Conservation (phyloP, 2,888 invertebrate species). For the Sclerodermus sp. region DNA sequence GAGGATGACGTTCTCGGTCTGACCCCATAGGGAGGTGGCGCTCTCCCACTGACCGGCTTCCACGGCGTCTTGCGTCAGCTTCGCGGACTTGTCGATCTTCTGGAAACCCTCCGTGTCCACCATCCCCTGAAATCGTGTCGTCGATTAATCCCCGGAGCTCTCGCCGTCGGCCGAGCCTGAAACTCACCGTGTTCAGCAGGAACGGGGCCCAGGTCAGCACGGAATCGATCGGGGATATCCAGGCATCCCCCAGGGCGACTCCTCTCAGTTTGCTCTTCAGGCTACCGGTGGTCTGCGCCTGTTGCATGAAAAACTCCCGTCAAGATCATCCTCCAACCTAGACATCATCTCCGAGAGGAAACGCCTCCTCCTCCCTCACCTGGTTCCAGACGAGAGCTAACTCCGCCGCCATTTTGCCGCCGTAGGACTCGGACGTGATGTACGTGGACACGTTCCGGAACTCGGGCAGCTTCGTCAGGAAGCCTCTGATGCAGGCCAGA, state of each 20-base stretch:
- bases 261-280: slow-evolving; percentile 74
- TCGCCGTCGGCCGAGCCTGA: no score
- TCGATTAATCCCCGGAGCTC: no score
- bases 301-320: slow-evolving; percentile 9
- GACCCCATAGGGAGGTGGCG: slow-evolving; percentile 69
- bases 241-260: slow-evolving; percentile 83
- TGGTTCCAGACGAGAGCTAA: slow-evolving; percentile 67
- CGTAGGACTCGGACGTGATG: slow-evolving; percentile 88
- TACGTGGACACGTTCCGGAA: slow-evolving; percentile 77
- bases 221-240: slow-evolving; percentile 86
- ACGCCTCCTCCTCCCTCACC: slow-evolving; percentile 47
- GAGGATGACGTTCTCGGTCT: slow-evolving; percentile 67
- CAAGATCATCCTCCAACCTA: no score
- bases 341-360: background rate
- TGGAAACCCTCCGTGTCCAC: slow-evolving; percentile 70
- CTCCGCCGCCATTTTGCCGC: slow-evolving; percentile 90
- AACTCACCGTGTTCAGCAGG: slow-evolving; percentile 68
- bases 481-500: slow-evolving; percentile 70
- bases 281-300: slow-evolving; percentile 67
- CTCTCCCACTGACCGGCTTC: slow-evolving; percentile 62
- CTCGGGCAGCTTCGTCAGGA: slow-evolving; percentile 69
- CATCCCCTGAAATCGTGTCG: no score
- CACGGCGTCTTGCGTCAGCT: slow-evolving; percentile 62
- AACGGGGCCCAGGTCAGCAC: slow-evolving; percentile 83
- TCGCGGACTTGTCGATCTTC: slow-evolving; percentile 63